phyloP scores from a whole-genome alignment of 2,113 vertebrate species.

The Cariama cristata region DNA sequence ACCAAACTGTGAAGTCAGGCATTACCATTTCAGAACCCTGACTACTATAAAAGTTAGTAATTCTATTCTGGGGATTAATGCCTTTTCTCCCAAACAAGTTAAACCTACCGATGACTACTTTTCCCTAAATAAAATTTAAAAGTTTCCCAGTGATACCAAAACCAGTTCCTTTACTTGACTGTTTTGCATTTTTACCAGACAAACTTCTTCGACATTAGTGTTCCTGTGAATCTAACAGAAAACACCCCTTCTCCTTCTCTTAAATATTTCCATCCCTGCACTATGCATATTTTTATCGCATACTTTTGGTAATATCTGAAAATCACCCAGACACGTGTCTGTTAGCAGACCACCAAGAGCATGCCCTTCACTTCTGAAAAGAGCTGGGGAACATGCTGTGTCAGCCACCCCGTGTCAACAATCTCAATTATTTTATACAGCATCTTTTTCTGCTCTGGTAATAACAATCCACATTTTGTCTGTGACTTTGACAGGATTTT shows the following conservation, averaged over 20 bases:
- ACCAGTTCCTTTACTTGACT: neutral
- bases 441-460: neutral
- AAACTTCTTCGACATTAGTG: neutral
- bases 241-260: neutral
- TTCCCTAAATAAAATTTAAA: neutral
- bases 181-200: neutral
- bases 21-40: neutral
- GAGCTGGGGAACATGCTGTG: neutral
- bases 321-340: neutral
- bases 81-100: neutral
- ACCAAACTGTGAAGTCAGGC: neutral
- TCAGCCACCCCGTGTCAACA: neutral
- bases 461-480: neutral
- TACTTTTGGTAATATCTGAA: neutral
- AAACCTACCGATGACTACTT: neutral
- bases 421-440: slow-evolving; percentile 8
- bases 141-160: neutral
- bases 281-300: neutral
- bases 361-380: neutral
- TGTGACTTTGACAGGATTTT: neutral
- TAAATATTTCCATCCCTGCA: neutral
- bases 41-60: neutral
- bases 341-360: neutral
- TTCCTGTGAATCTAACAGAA: neutral
- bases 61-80: neutral